These are phyloP conservation scores for Galbula dea DNA, from an alignment of 2,113 vertebrate genomes.

Conservation along the genomic window DNA sequence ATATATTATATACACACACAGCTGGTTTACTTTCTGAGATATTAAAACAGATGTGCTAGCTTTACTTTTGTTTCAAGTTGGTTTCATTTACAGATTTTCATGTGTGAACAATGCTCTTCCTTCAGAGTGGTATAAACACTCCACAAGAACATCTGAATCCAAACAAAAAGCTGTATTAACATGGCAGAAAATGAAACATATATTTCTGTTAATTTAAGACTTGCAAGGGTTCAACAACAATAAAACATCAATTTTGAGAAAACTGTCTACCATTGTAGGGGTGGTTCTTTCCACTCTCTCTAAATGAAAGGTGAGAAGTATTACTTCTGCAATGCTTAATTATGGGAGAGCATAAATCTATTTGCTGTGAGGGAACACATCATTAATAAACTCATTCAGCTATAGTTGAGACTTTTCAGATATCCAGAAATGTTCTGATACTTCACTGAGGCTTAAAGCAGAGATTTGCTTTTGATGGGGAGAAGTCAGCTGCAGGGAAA, in stretches of 20 bases:
- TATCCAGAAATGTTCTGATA: not conserved
- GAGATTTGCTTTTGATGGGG: not conserved
- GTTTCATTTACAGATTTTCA: slow-evolving; percentile 44
- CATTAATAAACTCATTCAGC: not conserved
- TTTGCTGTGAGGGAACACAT: not conserved
- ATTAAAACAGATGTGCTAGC: slow-evolving; percentile 53
- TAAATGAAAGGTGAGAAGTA: not conserved
- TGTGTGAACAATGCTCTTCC: slow-evolving; percentile 18
- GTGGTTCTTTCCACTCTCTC: not conserved
- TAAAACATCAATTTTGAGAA: slow-evolving; percentile 6
- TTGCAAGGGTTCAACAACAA: not conserved
- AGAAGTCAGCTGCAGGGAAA: not conserved
- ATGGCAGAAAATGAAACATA: slow-evolving; percentile 34
- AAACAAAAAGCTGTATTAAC: slow-evolving; percentile 33
- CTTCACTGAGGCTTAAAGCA: not conserved
- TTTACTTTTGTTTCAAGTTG: slow-evolving; percentile 51
- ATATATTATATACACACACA: slow-evolving; percentile 56
- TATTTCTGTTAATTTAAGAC: slow-evolving; percentile 18
- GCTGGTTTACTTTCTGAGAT: slow-evolving; percentile 55
- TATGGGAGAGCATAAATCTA: not conserved
- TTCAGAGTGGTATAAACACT: slow-evolving; percentile 22
- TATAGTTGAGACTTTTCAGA: not conserved
- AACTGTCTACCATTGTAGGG: not conserved
- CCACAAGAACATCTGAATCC: not conserved
- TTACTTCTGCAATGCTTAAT: not conserved